Percentiles rank a stretch among this genome's conserved stretches.
Conservation (phyloP, 2,113 vertebrate species). For the Penelope pileata region DNA sequence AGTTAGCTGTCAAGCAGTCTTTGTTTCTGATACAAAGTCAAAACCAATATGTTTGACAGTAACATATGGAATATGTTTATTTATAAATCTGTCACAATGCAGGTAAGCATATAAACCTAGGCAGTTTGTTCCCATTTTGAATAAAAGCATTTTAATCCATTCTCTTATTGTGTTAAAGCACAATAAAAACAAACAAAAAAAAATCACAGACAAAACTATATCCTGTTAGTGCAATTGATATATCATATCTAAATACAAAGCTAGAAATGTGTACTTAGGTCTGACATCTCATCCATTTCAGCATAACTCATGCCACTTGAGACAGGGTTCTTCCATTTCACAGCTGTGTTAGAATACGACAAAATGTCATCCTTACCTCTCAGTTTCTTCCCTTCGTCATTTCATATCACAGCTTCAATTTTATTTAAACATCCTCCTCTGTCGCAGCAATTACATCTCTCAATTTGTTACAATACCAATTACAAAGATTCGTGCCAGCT, state of each 20-base stretch:
- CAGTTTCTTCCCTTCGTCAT: neutral
- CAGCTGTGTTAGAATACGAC: neutral
- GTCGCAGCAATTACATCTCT: slow-evolving; percentile 5
- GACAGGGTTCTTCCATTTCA: slow-evolving; percentile 3
- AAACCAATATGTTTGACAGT: neutral
- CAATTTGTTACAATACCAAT: slow-evolving; percentile 54
- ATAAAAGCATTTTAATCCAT: neutral
- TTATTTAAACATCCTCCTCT: slow-evolving; percentile 38
- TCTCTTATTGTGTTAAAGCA: neutral
- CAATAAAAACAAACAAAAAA: neutral
- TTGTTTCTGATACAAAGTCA: neutral
- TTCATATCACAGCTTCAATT: slow-evolving; percentile 30
- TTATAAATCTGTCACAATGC: neutral
- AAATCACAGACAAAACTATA: neutral
- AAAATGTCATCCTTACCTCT: slow-evolving; percentile 1
- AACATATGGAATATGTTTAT: neutral
- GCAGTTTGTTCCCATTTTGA: neutral
- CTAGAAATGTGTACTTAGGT: neutral
- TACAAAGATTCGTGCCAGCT: slow-evolving; percentile 1
- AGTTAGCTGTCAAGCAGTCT: neutral
- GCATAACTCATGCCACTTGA: neutral
- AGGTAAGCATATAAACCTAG: neutral
- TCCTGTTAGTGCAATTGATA: neutral
- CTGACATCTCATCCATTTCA: slow-evolving; percentile 28
- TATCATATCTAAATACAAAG: neutral